These are phyloP conservation scores for Sitophilus oryzae DNA, from an alignment of 1,140 invertebrate species.

Conservation along the genomic window DNA sequence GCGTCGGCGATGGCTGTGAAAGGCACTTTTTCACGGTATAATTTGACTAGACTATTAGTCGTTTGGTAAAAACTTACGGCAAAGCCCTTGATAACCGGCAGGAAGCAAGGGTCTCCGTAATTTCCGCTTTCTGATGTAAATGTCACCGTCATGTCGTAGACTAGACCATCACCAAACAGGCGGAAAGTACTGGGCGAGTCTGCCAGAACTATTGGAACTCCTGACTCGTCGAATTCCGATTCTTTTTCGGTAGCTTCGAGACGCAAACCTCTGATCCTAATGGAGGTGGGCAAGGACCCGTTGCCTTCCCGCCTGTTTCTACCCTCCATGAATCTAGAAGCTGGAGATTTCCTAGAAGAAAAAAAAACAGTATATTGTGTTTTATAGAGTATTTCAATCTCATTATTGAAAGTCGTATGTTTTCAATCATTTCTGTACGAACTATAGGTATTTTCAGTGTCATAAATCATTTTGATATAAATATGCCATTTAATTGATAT, in stretches of 20 bases:
- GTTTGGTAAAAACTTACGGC: constrained; percentile 35
- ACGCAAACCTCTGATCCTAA: constrained; percentile 42
- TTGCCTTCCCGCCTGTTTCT: constrained; percentile 27
- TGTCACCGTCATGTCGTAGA: constrained; percentile 58
- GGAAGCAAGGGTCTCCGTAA: constrained; percentile 50
- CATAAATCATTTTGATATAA: no score
- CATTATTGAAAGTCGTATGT: no score
- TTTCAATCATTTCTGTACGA: no score
- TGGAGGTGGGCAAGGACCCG: not conserved
- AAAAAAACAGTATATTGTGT: no score
- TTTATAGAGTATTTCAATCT: no score
- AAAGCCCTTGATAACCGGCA: constrained; percentile 47
- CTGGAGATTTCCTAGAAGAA: constrained; percentile 14
- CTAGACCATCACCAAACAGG: constrained; percentile 69
- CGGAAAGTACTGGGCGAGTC: constrained; percentile 55
- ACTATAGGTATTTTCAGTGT: no score
- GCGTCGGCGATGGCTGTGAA: no score
- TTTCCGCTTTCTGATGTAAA: constrained; percentile 57
- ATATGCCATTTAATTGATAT: no score
- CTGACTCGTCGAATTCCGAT: constrained; percentile 53
- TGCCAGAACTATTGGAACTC: constrained; percentile 61
- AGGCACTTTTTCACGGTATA: no score
- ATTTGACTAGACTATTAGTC: not conserved
- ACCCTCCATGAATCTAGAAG: constrained; percentile 8
- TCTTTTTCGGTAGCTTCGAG: constrained; percentile 57